A percentile compares a stretch with the other conserved stretches of the same genome.
Conservation (phyloP, 2,888 invertebrate species). For the Caenorhabditis zanzibari region DNA sequence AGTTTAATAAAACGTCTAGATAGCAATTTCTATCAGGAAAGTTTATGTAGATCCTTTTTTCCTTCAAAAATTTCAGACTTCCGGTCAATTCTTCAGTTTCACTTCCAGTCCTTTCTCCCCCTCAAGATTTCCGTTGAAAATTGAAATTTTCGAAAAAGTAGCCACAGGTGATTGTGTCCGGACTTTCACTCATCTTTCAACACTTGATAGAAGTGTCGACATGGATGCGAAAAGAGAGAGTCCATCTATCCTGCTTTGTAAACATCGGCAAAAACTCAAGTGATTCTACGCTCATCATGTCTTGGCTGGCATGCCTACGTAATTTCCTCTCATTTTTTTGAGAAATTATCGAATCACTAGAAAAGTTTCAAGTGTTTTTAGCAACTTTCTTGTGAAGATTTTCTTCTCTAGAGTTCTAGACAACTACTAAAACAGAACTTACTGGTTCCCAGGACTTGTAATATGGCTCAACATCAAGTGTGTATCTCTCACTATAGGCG, state of each 20-base stretch:
- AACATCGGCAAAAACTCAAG: slow-evolving; percentile 55
- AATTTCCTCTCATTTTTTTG: slow-evolving; percentile 29
- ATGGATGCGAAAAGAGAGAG: slow-evolving; percentile 37
- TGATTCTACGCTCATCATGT: slow-evolving; percentile 55
- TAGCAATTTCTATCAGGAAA: too few relatives aligned
- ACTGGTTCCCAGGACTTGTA: slow-evolving; percentile 91
- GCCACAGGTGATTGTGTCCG: slow-evolving; percentile 40
- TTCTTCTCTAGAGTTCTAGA: too few relatives aligned
- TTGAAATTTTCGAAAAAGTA: slow-evolving; percentile 8
- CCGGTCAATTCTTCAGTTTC: not conserved
- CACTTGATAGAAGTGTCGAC: slow-evolving; percentile 60
- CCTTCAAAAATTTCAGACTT: too few relatives aligned
- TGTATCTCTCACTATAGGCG: slow-evolving; percentile 95
- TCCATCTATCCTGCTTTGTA: slow-evolving; percentile 48
- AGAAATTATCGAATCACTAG: slow-evolving; percentile 14
- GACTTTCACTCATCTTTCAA: slow-evolving; percentile 47
- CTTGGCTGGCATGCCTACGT: slow-evolving; percentile 54
- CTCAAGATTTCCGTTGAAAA: slow-evolving; percentile 17
- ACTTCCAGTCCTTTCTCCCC: not conserved
- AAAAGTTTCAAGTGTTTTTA: slow-evolving; percentile 46
- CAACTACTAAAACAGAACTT: slow-evolving; percentile 47
- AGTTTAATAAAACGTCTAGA: too few relatives aligned
- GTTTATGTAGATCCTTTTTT: too few relatives aligned
- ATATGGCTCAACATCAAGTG: slow-evolving; percentile 93
- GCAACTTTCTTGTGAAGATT: too few relatives aligned